phyloP scores from a whole-genome alignment of 2,888 invertebrate species.

The Fissipunctia ypsillon region DNA sequence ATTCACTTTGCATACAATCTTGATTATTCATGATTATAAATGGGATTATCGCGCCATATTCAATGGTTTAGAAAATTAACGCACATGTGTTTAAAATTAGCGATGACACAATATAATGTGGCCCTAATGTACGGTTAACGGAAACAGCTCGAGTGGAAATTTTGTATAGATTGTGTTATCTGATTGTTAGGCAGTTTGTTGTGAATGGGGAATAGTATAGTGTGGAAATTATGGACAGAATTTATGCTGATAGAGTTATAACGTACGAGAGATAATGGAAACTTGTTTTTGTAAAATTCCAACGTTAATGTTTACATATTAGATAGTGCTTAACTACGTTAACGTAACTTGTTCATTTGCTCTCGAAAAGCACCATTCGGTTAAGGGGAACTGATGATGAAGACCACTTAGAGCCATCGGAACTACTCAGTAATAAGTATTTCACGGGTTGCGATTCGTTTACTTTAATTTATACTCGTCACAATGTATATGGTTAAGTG shows the following conservation, averaged over 20 bases:
- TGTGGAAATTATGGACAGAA: background rate
- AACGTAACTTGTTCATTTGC: too few species aligned
- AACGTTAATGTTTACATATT: background rate
- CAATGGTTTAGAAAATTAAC: conserved; percentile 76
- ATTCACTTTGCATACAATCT: conserved; percentile 69
- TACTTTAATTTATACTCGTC: too few species aligned
- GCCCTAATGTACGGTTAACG: conserved; percentile 26
- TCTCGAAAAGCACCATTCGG: too few species aligned
- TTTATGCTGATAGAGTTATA: background rate
- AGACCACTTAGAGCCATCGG: too few species aligned
- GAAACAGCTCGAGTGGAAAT: conserved; percentile 38
- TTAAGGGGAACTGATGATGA: too few species aligned
- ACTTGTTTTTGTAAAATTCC: background rate
- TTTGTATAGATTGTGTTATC: conserved; percentile 51
- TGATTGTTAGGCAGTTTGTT: conserved; percentile 37
- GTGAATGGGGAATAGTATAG: conserved; percentile 13
- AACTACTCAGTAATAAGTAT: too few species aligned
- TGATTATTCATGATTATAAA: conserved; percentile 70
- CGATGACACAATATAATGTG: conserved; percentile 62
- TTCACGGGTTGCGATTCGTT: too few species aligned
- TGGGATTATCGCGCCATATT: conserved; percentile 71
- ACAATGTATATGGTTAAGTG: too few species aligned
- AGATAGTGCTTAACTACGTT: too few species aligned
- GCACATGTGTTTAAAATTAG: conserved; percentile 75
- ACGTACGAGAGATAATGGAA: background rate